A percentile compares a stretch with the other conserved stretches of the same genome.
phyloP scores from a whole-genome alignment of 2,797 vertebrate genomes.

The Sebastes dallii region DNA sequence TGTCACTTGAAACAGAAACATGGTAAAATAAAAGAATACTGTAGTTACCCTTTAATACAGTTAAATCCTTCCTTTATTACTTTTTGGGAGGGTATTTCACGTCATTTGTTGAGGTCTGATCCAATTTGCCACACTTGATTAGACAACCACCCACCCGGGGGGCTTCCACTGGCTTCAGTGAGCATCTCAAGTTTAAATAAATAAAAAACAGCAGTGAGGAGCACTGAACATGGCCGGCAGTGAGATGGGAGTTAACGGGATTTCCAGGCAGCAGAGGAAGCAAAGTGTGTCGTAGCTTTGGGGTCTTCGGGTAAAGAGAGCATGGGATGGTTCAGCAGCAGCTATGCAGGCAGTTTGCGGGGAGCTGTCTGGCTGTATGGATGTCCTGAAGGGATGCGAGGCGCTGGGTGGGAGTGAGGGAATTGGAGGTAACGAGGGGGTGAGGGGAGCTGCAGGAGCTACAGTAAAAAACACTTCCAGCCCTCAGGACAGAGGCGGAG shows the following conservation, averaged over 20 bases:
- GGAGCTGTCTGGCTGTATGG: conserved; percentile 15
- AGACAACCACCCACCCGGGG: conserved; percentile 26
- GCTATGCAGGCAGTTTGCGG: conserved; percentile 18
- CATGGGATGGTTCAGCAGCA: conserved; percentile 27
- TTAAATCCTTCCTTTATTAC: background rate
- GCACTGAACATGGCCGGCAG: conserved; percentile 9
- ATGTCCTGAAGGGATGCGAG: conserved; percentile 28
- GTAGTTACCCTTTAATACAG: background rate
- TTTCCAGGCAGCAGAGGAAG: conserved; percentile 50
- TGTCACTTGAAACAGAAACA: background rate
- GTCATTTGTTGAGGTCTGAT: conserved; percentile 22
- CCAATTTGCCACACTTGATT: conserved; percentile 52
- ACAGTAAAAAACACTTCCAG: conserved; percentile 20
- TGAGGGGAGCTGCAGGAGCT: background rate
- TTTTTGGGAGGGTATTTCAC: background rate
- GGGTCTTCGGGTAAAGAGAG: conserved; percentile 28
- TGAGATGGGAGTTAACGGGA: conserved; percentile 40
- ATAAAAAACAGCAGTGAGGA: background rate
- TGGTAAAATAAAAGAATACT: background rate
- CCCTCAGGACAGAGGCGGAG: conserved; percentile 44
- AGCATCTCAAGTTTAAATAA: conserved; percentile 3
- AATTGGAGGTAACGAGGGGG: conserved; percentile 39
- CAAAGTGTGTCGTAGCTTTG: conserved; percentile 35
- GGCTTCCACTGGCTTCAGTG: conserved; percentile 20
- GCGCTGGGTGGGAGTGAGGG: conserved; percentile 26